phyloP scores from a whole-genome alignment of 2,797 vertebrate genomes.

The Champsocephalus esox region DNA sequence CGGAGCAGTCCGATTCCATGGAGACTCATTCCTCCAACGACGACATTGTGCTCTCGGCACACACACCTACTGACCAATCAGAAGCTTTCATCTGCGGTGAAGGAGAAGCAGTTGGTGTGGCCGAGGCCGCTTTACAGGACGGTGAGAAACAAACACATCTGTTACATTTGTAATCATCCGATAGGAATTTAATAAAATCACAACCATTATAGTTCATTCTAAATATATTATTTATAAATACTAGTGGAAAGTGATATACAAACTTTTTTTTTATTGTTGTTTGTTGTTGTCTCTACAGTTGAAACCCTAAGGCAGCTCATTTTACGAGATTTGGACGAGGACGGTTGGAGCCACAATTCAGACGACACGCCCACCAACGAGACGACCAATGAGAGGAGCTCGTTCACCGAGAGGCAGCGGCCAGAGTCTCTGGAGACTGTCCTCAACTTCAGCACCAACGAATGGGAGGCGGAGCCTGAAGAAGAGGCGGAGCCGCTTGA shows the following conservation, averaged over 20 bases:
- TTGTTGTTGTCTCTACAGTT: constrained; percentile 57
- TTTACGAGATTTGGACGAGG: constrained; percentile 76
- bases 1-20: constrained; percentile 64
- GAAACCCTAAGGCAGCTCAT: constrained; percentile 82
- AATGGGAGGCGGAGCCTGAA: constrained; percentile 55
- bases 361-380: constrained; percentile 85
- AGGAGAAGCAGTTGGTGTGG: constrained; percentile 52
- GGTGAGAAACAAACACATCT: constrained; percentile 63
- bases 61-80: constrained; percentile 58
- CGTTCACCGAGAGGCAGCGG: constrained; percentile 39
- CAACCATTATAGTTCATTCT: too few relatives aligned
- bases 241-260: too few relatives aligned
- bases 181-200: too few relatives aligned
- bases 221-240: too few relatives aligned
- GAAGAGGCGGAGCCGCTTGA: constrained; percentile 45
- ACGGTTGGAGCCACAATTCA: constrained; percentile 80
- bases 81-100: constrained; percentile 42
- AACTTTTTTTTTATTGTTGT: too few relatives aligned
- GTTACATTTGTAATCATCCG: too few relatives aligned
- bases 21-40: constrained; percentile 67
- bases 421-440: constrained; percentile 55
- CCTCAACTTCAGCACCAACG: constrained; percentile 42
- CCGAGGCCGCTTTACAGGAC: constrained; percentile 82
- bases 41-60: constrained; percentile 49
- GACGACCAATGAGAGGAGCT: constrained; percentile 64